Percentiles rank a stretch among this genome's conserved stretches.
These are phyloP conservation scores for Molanna angustata DNA, from an alignment of 2,888 invertebrate species.

Conservation along the genomic window DNA sequence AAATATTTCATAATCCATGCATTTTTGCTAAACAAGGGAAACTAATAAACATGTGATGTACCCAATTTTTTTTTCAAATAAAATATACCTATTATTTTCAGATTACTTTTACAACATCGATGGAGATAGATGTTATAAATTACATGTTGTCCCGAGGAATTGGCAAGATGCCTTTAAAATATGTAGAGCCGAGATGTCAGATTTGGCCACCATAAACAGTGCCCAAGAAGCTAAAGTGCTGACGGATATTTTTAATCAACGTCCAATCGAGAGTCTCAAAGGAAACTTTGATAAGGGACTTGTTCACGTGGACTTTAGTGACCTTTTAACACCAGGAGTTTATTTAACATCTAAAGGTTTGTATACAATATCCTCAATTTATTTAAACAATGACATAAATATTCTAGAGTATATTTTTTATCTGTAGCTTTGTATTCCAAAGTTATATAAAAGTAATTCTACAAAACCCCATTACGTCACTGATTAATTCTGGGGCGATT, in stretches of 20 bases:
- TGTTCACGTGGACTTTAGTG: slow-evolving; percentile 1
- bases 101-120: not conserved
- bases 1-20: too few relatives aligned
- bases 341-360: slow-evolving; percentile 1
- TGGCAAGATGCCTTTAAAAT: slow-evolving; percentile 22
- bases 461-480: too few relatives aligned
- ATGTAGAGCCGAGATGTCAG: slow-evolving; percentile 18
- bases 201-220: slow-evolving; percentile 19
- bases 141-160: slow-evolving; percentile 10
- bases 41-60: too few relatives aligned
- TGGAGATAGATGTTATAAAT: slow-evolving; percentile 20
- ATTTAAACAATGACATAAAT: too few relatives aligned
- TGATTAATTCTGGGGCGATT: too few relatives aligned
- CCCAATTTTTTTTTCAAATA: too few relatives aligned
- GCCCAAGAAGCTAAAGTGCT: slow-evolving; percentile 15
- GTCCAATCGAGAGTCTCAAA: not conserved
- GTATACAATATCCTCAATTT: too few relatives aligned
- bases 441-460: too few relatives aligned
- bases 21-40: too few relatives aligned
- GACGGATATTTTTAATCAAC: not conserved
- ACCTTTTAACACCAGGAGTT: slow-evolving; percentile 1
- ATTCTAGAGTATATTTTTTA: too few relatives aligned
- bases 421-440: too few relatives aligned
- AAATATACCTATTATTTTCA: too few relatives aligned
- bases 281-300: not conserved